Conservation (phyloP, 2,797 vertebrate species). For the Picus viridis region DNA sequence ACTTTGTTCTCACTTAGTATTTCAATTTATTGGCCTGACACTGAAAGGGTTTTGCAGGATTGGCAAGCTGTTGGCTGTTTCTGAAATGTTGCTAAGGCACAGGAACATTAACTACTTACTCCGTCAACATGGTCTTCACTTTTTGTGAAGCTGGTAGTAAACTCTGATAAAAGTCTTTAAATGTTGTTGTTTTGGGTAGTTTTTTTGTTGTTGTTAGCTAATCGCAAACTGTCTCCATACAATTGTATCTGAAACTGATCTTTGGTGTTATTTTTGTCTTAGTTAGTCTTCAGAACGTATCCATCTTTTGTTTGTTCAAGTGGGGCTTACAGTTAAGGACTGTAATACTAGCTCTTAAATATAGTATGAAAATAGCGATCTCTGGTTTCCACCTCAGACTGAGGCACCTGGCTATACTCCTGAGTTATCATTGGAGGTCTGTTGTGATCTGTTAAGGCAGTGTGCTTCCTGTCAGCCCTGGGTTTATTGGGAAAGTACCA, state of each 20-base stretch:
- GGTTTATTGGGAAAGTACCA: neutral
- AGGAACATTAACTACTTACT: neutral
- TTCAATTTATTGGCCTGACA: neutral
- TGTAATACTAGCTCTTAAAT: neutral
- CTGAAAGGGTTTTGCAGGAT: neutral
- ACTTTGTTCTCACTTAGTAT: neutral
- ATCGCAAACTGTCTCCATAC: neutral
- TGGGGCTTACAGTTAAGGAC: neutral
- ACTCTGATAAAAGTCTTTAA: neutral
- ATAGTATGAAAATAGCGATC: neutral
- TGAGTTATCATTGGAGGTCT: neutral
- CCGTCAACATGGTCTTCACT: neutral
- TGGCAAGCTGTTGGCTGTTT: neutral
- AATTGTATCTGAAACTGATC: neutral
- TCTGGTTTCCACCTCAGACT: neutral
- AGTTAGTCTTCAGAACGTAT: neutral
- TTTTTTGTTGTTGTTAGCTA: neutral
- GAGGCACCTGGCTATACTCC: neutral
- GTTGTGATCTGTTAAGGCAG: neutral
- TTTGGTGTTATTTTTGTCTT: neutral
- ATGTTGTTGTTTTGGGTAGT: rapidly evolving
- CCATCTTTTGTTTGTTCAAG: neutral
- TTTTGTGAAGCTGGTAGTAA: neutral
- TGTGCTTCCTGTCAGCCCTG: neutral
- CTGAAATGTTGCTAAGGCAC: neutral